Conservation (phyloP, 2,888 invertebrate species). For the Pilophorus perplexus region DNA sequence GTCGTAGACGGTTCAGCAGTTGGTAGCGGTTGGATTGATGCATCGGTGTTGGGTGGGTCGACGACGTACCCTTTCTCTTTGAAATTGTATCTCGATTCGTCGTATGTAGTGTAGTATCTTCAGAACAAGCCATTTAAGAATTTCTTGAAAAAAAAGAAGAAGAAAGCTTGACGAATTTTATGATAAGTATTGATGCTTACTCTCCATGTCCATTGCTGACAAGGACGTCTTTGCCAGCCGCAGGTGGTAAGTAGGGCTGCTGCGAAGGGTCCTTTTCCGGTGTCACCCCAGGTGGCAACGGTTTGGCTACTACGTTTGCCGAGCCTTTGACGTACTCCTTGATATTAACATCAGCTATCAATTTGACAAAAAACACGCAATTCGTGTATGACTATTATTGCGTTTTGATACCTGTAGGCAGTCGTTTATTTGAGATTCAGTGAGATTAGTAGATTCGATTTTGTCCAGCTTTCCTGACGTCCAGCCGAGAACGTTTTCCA, state of each 20-base stretch:
- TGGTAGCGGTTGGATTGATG: neutral
- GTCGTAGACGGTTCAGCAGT: neutral
- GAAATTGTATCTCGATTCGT: constrained; percentile 8
- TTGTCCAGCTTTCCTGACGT: neutral
- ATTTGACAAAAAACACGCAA: no score
- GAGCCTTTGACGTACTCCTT: no score
- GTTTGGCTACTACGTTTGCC: no score
- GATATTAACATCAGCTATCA: no score
- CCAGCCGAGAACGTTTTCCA: constrained; percentile 4
- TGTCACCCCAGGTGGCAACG: constrained; percentile 3
- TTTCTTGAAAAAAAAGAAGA: neutral
- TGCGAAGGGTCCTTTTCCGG: neutral
- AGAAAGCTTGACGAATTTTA: neutral
- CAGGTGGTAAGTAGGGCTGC: neutral
- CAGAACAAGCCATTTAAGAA: neutral
- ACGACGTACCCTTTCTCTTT: constrained; percentile 25
- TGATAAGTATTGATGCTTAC: neutral
- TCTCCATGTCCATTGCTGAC: neutral
- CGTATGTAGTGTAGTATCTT: constrained; percentile 21
- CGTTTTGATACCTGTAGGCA: constrained; percentile 7
- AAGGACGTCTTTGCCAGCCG: constrained; percentile 1
- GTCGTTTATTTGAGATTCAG: neutral
- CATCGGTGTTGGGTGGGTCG: neutral
- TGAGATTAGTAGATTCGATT: neutral
- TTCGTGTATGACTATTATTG: no score